Base-by-base conservation (phyloP, 2,888 invertebrate genomes). In the Bhutanitis thaidina region DNA sequence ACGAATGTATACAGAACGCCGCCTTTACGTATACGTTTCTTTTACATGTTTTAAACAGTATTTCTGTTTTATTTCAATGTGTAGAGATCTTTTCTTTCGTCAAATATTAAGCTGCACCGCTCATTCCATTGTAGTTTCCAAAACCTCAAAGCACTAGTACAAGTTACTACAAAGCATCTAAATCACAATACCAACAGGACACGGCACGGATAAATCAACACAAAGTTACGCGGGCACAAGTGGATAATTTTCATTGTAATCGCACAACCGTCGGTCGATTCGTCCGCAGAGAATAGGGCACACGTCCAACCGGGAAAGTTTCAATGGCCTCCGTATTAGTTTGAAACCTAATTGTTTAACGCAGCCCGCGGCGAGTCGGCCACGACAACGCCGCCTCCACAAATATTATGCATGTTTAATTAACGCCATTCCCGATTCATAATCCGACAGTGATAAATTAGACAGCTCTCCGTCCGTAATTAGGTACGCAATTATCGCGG, bases 371-470 rank as follows among this genome's bases (percentile, higher is more conserved):
- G 58, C 50, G 48, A 50, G 47, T 7, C 27, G 27, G 27, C 27
- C 27, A 27, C 27, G 27, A 27, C 27, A 27, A 27, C 59, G 56
- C 57, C 50, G 48, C 52, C 74, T 69, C 71, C 74, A 74, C 81
- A 79, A 82, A 83, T 83, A 81, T 77, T 82, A 85, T 81, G 79
- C 83, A 85, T 83, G 84, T 84, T 85, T 82, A 83, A 87, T 85
- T 80, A 84, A 80, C 77, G 80, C 80, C 74, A 75, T 81, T 76
- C 77, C 80, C 84, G 84, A 88, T 86, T 87, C 84, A 86, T 87
- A 88, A 89, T 86, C 86, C 76, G 87, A 87, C 87, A 84, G 75
- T 88, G 86, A 88, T 84, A 85, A 85, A 89, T 88, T 79, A 80
- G 79, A 77, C 77, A 68, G 76, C 74, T 66, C 74, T 71, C 78